Conservation (phyloP, 2,113 vertebrate genomes). For the Sigmodon hispidus region DNA sequence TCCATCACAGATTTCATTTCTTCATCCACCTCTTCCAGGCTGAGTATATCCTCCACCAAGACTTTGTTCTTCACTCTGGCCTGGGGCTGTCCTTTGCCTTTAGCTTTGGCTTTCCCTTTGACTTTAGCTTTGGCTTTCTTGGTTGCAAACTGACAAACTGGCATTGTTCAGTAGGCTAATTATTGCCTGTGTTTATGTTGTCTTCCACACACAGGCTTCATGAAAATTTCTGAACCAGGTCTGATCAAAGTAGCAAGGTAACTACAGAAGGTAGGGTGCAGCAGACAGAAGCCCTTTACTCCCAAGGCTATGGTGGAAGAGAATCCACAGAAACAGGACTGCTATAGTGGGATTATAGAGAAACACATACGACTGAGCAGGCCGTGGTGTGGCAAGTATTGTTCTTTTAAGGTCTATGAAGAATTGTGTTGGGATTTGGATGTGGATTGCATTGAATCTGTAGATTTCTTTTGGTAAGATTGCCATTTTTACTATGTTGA, state of each 20-base stretch:
- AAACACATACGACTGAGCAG: too few species aligned
- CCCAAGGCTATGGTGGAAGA: slow-evolving; percentile 81
- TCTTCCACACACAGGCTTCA: slow-evolving; percentile 41
- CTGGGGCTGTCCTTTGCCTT: slow-evolving; percentile 91
- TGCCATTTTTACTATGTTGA: too few species aligned
- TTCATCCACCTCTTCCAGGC: slow-evolving; percentile 89
- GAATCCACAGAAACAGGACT: slow-evolving; percentile 1
- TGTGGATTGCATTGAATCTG: too few species aligned
- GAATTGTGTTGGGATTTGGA: too few species aligned
- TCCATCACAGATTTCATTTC: slow-evolving; percentile 90
- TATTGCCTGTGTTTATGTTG: slow-evolving; percentile 39
- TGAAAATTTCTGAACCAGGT: slow-evolving; percentile 55
- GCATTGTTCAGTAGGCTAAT: slow-evolving; percentile 53
- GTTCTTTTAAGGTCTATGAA: too few species aligned
- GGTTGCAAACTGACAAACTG: slow-evolving; percentile 89
- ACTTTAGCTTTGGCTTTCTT: slow-evolving; percentile 96
- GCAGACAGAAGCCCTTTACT: slow-evolving; percentile 82
- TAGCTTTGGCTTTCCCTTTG: too few species aligned
- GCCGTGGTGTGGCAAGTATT: too few species aligned
- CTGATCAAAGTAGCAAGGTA: slow-evolving; percentile 52
- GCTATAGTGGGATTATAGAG: too few species aligned
- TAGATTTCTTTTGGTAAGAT: too few species aligned
- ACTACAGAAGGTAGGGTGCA: slow-evolving; percentile 82
- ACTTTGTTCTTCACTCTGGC: slow-evolving; percentile 90
- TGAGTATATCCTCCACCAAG: slow-evolving; percentile 95